A percentile compares a stretch with the other conserved stretches of the same genome.
phyloP scores from a whole-genome alignment of 1,140 invertebrate species.

The Vanessa atalanta region DNA sequence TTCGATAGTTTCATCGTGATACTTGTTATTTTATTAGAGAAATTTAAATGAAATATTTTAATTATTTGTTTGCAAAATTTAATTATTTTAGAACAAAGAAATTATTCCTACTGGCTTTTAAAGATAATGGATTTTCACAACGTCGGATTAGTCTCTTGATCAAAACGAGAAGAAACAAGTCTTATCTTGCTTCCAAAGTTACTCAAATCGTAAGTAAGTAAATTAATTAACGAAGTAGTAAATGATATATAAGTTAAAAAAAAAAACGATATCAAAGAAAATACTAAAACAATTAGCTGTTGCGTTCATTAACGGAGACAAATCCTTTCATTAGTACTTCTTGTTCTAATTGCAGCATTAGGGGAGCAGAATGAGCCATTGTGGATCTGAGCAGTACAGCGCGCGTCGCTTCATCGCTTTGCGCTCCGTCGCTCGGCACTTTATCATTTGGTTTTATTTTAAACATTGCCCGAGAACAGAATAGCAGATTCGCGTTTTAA shows the following conservation, averaged over 20 bases:
- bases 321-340: slow-evolving; percentile 71
- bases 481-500: slow-evolving; percentile 12
- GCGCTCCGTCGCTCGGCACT: slow-evolving; percentile 38
- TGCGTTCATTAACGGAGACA: slow-evolving; percentile 52
- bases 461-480: slow-evolving; percentile 51
- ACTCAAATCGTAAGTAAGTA: background rate
- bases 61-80: too few relatives aligned
- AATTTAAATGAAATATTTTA: background rate
- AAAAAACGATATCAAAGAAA: slow-evolving; percentile 2
- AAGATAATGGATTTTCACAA: too few relatives aligned
- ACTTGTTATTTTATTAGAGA: background rate
- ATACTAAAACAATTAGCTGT: slow-evolving; percentile 12
- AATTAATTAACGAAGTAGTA: background rate
- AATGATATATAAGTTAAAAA: background rate
- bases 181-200: too few relatives aligned
- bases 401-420: slow-evolving; percentile 42
- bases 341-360: slow-evolving; percentile 73
- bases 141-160: too few relatives aligned
- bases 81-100: too few relatives aligned
- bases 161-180: too few relatives aligned
- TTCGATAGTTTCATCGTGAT: background rate
- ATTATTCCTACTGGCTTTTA: too few relatives aligned
- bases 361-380: slow-evolving; percentile 67
- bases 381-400: slow-evolving; percentile 45
- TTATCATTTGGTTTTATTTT: slow-evolving; percentile 60